phyloP scores from a whole-genome alignment of 2,888 invertebrate genomes.

The Gonocerus acuteangulatus region DNA sequence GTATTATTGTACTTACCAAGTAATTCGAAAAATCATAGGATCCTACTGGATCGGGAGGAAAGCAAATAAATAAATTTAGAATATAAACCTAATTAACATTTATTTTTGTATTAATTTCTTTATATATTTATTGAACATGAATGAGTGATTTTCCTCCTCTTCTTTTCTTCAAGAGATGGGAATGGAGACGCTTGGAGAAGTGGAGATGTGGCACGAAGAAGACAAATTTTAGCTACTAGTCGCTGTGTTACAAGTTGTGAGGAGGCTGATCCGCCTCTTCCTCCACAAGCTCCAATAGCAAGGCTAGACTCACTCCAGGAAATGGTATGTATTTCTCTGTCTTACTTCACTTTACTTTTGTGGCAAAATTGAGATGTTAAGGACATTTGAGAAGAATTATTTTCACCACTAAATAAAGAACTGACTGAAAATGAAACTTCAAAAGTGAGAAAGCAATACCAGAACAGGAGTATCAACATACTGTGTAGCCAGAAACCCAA shows the following conservation, averaged over 20 bases:
- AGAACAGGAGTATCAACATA: no score
- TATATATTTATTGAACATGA: no score
- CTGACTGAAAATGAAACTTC: no score
- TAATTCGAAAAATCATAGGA: no score
- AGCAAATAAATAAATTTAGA: no score
- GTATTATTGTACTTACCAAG: no score
- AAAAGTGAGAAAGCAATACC: no score
- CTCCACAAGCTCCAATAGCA: constrained; percentile 37
- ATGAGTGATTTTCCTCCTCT: no score
- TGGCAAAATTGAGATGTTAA: not conserved
- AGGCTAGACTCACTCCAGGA: constrained; percentile 40
- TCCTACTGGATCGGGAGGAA: no score
- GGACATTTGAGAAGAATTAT: not conserved
- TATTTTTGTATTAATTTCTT: no score
- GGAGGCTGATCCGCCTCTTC: constrained; percentile 35
- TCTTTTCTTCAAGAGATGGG: constrained; percentile 22
- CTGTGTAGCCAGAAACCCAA: no score
- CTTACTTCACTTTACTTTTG: not conserved
- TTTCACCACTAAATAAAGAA: not conserved
- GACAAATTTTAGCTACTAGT: constrained; percentile 38
- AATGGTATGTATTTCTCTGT: constrained; percentile 34
- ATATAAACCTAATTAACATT: no score
- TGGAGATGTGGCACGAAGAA: constrained; percentile 33
- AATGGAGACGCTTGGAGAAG: constrained; percentile 30
- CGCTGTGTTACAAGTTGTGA: constrained; percentile 38